These are phyloP conservation scores for Pelecanoides urinatrix DNA, from an alignment of 2,113 vertebrate genomes.

Conservation along the genomic window DNA sequence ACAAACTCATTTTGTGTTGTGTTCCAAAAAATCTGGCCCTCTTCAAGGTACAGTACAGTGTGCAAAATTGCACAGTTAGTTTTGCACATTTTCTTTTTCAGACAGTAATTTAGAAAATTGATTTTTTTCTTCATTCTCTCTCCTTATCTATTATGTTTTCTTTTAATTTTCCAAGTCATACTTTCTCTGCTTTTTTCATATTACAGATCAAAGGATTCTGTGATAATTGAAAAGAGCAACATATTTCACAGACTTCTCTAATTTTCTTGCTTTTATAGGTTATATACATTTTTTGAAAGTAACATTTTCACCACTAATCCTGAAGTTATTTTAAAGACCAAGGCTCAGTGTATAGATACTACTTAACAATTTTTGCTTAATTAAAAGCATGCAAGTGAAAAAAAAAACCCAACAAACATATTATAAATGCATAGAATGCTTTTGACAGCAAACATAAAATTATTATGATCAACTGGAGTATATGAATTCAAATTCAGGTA, in stretches of 20 bases:
- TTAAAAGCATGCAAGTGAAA: not conserved
- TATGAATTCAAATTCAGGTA: not conserved
- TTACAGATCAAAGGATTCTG: not conserved
- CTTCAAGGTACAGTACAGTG: not conserved
- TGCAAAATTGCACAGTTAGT: not conserved
- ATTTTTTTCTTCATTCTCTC: not conserved
- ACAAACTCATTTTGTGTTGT: slow-evolving; percentile 9
- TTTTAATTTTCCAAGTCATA: not conserved
- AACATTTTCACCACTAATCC: not conserved
- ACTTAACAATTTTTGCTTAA: not conserved
- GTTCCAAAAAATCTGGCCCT: slow-evolving; percentile 5
- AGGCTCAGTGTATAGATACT: not conserved
- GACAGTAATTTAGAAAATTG: not conserved
- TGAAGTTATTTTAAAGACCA: not conserved
- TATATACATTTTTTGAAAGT: not conserved
- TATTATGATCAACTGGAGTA: not conserved
- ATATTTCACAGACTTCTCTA: not conserved
- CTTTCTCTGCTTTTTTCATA: not conserved
- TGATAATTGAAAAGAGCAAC: not conserved
- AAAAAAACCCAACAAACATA: not conserved
- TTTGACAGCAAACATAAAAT: not conserved
- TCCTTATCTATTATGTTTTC: not conserved
- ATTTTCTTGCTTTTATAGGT: not conserved
- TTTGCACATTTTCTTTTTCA: not conserved
- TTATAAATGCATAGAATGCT: not conserved